Evolutionary conservation across 2,797 vertebrate species (phyloP).

Genomic region (Mycteria americana): DNA sequence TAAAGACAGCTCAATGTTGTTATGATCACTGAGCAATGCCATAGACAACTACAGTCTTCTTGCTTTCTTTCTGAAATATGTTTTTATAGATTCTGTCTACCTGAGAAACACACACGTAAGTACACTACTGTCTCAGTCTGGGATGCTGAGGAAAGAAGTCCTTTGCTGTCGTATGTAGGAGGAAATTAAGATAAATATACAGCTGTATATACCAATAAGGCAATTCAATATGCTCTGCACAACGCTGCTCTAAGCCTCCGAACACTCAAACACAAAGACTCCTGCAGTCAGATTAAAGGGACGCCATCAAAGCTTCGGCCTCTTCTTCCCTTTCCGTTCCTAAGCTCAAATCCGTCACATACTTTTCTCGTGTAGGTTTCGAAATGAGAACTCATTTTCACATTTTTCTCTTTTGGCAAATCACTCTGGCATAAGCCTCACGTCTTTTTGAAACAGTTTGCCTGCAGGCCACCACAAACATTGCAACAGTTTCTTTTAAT

Average conservation of each 20-base stretch:
- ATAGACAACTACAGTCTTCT: not conserved
- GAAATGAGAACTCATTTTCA: not conserved
- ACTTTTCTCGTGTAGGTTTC: not conserved
- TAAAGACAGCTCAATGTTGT: not conserved
- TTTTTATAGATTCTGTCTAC: not conserved
- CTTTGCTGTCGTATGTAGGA: not conserved
- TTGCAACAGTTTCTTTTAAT: not conserved
- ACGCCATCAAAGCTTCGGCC: not conserved
- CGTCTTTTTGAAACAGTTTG: not conserved
- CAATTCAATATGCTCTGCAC: not conserved
- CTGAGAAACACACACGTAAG: not conserved
- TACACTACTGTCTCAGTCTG: not conserved
- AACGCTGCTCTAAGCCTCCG: not conserved
- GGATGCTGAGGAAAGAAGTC: not conserved
- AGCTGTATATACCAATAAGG: not conserved
- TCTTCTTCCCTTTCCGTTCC: not conserved
- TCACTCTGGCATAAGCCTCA: fast-evolving
- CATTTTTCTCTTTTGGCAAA: not conserved
- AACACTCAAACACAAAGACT: not conserved
- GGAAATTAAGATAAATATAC: not conserved
- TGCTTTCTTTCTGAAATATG: not conserved
- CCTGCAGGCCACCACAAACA: not conserved
- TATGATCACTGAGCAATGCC: not conserved
- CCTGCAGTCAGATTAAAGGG: not conserved
- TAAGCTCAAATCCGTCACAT: not conserved